Evolutionary conservation across 2,113 vertebrate genomes (phyloP).

Genomic region (Cavia aperea): DNA sequence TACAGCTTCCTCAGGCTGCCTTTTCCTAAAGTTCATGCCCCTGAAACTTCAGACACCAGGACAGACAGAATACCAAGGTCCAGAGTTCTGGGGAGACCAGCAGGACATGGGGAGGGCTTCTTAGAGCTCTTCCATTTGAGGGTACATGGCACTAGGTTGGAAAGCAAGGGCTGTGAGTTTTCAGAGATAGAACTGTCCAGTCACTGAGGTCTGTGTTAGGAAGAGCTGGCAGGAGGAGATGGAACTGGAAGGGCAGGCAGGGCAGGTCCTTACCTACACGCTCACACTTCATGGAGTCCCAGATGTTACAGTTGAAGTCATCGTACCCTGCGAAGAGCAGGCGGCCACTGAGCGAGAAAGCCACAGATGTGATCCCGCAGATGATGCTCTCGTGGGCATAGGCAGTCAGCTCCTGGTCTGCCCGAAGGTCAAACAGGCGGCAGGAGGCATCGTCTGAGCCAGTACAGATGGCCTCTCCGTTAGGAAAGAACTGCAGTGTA

Average conservation of each 20-base stretch:
- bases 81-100: not conserved
- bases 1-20: not conserved
- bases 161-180: not conserved
- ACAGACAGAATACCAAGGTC: not conserved
- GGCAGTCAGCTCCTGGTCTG: constrained; percentile 92
- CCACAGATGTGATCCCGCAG: constrained; percentile 93
- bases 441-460: constrained; percentile 94
- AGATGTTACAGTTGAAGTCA: constrained; percentile 98
- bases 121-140: not conserved
- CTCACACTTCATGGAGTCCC: constrained; percentile 88
- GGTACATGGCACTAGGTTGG: not conserved
- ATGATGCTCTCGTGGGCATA: constrained; percentile 93
- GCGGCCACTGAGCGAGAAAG: constrained; percentile 90
- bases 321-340: constrained; percentile 93
- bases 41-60: not conserved
- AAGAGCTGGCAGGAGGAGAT: not conserved
- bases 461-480: constrained; percentile 91
- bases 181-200: not conserved
- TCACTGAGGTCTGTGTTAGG: not conserved
- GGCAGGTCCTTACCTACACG: constrained; percentile 80
- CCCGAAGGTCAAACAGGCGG: constrained; percentile 92
- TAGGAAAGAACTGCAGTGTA: constrained; percentile 90
- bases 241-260: not conserved
- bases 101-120: not conserved
- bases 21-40: not conserved